phyloP scores from a whole-genome alignment of 2,888 invertebrate genomes.

The Melipona bicolor region DNA sequence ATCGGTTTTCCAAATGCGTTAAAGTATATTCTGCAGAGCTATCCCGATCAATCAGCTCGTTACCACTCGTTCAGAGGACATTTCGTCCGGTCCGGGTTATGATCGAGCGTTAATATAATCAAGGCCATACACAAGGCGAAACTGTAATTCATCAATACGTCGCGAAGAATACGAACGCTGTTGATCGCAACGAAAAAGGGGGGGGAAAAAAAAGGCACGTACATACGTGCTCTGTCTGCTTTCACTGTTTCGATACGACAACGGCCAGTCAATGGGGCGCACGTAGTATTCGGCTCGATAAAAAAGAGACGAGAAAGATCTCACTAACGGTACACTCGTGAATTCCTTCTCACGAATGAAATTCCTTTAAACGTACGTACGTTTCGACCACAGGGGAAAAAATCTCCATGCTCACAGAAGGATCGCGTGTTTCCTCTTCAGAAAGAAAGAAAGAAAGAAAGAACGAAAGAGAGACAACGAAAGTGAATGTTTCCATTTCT shows the following conservation, averaged over 20 bases:
- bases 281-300: neutral
- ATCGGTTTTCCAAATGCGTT: neutral
- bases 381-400: too few species aligned
- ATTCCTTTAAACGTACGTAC: too few species aligned
- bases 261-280: slow-evolving; percentile 2
- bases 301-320: slow-evolving; percentile 1
- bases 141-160: slow-evolving; percentile 33
- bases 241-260: slow-evolving; percentile 11
- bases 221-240: slow-evolving; percentile 6
- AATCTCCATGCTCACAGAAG: too few species aligned
- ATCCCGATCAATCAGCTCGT: neutral
- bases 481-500: too few species aligned
- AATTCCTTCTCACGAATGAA: neutral
- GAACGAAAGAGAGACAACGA: too few species aligned
- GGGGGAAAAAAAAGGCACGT: neutral
- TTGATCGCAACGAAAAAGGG: neutral
- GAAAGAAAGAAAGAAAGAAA: too few species aligned
- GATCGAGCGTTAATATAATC: slow-evolving; percentile 45
- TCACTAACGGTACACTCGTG: neutral
- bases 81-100: slow-evolving; percentile 5
- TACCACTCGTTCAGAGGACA: slow-evolving; percentile 2
- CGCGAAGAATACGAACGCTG: slow-evolving; percentile 3
- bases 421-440: too few species aligned
- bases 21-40: slow-evolving; percentile 21
- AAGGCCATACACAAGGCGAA: neutral